Base-by-base conservation (phyloP, 2,888 invertebrate species). In the Agrotis clavis region DNA sequence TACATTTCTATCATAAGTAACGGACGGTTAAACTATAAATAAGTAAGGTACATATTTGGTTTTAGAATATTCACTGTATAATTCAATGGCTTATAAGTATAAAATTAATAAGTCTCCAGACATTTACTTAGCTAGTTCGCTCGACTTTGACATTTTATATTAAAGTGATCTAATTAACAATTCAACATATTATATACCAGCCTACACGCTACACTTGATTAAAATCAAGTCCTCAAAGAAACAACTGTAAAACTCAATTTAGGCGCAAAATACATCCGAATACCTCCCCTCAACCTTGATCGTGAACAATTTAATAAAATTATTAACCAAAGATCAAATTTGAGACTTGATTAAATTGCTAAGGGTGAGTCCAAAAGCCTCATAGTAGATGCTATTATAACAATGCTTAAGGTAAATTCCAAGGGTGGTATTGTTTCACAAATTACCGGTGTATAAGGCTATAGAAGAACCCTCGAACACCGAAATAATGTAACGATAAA, bases 401-500 rank as follows among this genome's bases (percentile, higher is more conserved):
- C 82, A 84, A 76, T 83, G 84, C 77, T 84, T 86, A 84, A 69
- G 74, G 78, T 81, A 79, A 79, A 83, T 83, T 81, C 79, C 71
- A 79, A 83, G 77, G 77, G 77, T 71, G 76, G 85, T 89, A 90
- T 91, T 90, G 89, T 89, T 91, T 90, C 84, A 86, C 88, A 92
- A 92, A 92, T 92, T 91, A 87, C 89, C 82, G 82, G 80, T 86
- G 80, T 87, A 81, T 81, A 87, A 87, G 85, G 88, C 87, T 87
- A 90, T 88, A 85, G 77, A 86, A 81, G 82, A 85, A 82, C 69
- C 86, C 83, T 81, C 79, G 78, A 89, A 88, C 84, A 86, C 85
- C 83, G 83, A 86, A 88, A 89, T 86, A 88, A 86, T 85, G 79
- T 73, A 70, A 81, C 80, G 89, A 92, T 91, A 90, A 89, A 89